Percentiles rank a stretch among this genome's conserved stretches.
Evolutionary conservation across 2,888 invertebrate genomes (phyloP).

Genomic region (Mechanitis mazaeus): DNA sequence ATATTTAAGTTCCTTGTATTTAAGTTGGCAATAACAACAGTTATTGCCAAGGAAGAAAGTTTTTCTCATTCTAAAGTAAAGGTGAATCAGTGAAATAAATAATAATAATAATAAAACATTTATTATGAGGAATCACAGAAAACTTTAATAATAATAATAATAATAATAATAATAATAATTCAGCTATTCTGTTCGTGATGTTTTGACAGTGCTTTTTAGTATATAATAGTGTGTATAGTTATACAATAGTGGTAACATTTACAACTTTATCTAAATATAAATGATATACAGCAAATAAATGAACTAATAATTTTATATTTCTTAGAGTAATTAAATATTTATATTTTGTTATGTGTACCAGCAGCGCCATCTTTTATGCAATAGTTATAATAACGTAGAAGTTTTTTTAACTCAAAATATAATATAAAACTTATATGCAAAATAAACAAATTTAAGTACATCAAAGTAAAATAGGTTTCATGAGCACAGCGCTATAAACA

Average conservation of each 20-base stretch:
- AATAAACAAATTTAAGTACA: constrained; percentile 4
- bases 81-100: background rate
- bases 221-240: background rate
- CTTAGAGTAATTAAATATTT: background rate
- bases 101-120: constrained; percentile 46
- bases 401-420: background rate
- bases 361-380: constrained; percentile 17
- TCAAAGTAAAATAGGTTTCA: background rate
- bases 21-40: too few relatives aligned
- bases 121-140: constrained; percentile 54
- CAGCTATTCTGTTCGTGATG: background rate
- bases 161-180: constrained; percentile 7
- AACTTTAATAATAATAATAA: constrained; percentile 30
- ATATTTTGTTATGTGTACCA: background rate
- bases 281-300: background rate
- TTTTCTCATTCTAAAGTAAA: too few relatives aligned
- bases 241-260: background rate
- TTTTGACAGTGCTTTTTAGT: constrained; percentile 2
- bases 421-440: constrained; percentile 7
- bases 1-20: too few relatives aligned
- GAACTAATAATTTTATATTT: background rate
- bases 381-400: constrained; percentile 8
- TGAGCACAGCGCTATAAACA: background rate
- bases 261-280: background rate
- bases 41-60: too few relatives aligned